phyloP scores from a whole-genome alignment of 2,888 invertebrate genomes.

The Apantesis nais region DNA sequence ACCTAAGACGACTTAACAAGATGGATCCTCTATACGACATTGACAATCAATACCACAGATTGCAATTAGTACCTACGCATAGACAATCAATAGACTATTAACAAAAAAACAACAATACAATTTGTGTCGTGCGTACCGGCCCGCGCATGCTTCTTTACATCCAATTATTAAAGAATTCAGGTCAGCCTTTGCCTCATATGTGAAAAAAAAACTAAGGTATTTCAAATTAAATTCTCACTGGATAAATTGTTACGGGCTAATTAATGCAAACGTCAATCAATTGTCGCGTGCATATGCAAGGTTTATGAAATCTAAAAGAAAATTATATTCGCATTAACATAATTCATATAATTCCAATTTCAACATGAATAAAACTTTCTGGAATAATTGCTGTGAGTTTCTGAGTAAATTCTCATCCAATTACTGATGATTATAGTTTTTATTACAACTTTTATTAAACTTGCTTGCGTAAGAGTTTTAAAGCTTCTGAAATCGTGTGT shows the following conservation, averaged over 20 bases:
- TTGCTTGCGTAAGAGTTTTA: neutral
- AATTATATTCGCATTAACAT: neutral
- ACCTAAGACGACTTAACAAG: neutral
- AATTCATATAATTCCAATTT: neutral
- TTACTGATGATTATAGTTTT: neutral
- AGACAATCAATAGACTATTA: neutral
- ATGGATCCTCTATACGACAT: neutral
- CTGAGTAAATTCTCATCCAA: neutral
- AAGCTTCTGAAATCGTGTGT: neutral
- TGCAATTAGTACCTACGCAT: neutral
- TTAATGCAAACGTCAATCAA: slow-evolving; percentile 27
- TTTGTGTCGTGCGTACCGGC: slow-evolving; percentile 27
- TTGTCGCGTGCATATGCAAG: slow-evolving; percentile 13
- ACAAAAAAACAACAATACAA: neutral
- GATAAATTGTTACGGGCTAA: slow-evolving; percentile 38
- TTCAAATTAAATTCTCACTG: slow-evolving; percentile 38
- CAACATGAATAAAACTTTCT: neutral
- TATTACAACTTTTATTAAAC: neutral
- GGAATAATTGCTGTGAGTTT: neutral
- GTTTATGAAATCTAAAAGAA: slow-evolving; percentile 18
- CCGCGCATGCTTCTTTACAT: slow-evolving; percentile 43
- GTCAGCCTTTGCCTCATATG: slow-evolving; percentile 45
- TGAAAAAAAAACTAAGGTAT: slow-evolving; percentile 37
- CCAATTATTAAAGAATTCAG: slow-evolving; percentile 48
- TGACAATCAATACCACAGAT: neutral